Evolutionary conservation across 2,888 invertebrate genomes (phyloP), one percentile per base, ranked within the genome.

Genomic region (Chymomyza caudatula): DNA sequence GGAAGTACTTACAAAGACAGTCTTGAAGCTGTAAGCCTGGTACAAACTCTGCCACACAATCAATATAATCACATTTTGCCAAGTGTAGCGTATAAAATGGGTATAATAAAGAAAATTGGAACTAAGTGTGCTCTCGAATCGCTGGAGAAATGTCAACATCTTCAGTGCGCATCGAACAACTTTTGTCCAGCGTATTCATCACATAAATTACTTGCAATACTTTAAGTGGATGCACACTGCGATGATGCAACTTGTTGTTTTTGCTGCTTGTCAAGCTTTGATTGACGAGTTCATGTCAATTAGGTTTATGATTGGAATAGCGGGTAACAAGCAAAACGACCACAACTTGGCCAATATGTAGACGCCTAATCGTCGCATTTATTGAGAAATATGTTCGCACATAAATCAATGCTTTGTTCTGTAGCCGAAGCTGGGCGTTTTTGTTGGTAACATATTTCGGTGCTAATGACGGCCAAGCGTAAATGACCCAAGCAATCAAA

Each of bases 401-500:
- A 51, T 51, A 51, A 51, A 51, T 51, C 51, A 51, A 0, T 5
- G 5, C 20, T 13, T 17, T 13, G 15, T 17, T 47, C 37, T 37
- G 44, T 5, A 15, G 17, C 47, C n/a, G 44, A n/a, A 15, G 44
- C 44, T 44, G 37, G 37, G 17, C 15, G 15, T 0, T 15, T 0
- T 4, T 8, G 6, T 11, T 4, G 2, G 13, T 1, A 51, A 51
- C 51, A 51, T 51, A 51, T 51, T 51, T 51, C 51, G 20, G 20
- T 20, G 51, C 51, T 51, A 51, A 51, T 51, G 51, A 55, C 37
- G 55, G 29, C 37, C 42, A 55, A 37, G 42, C 37, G 55, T 25
- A 37, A 29, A 55, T 29, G 37, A 37, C 42, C 42, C n/a, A 55
- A 55, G 37, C 19, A 29, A 29, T 55, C 29, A 55, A 55, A 55